Percentiles rank a stretch among this genome's conserved stretches.
Evolutionary conservation across 2,113 vertebrate genomes (phyloP).

Genomic region (Sylvietta virens): DNA sequence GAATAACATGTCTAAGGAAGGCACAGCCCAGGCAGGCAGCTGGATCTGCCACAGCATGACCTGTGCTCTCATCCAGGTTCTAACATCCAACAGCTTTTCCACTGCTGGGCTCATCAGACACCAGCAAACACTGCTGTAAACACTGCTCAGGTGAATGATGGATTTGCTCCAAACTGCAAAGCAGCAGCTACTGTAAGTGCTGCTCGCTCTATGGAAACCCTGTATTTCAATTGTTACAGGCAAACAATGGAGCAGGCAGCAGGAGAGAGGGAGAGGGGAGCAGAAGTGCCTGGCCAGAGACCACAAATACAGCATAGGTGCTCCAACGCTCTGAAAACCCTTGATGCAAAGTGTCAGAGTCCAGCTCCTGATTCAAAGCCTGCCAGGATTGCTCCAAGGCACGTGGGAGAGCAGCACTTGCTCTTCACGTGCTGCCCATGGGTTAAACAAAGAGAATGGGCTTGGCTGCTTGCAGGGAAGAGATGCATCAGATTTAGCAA

Average conservation of each 20-base stretch:
- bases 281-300: neutral
- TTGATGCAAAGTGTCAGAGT: neutral
- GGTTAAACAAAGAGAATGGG: neutral
- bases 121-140: neutral
- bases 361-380: neutral
- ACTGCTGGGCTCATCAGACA: neutral
- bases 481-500: neutral
- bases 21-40: neutral
- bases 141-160: neutral
- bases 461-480: neutral
- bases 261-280: neutral
- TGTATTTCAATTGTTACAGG: neutral
- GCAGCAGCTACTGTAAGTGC: neutral
- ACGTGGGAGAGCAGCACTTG: rapidly evolving
- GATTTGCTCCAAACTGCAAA: neutral
- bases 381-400: neutral
- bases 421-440: rapidly evolving
- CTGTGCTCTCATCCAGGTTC: neutral
- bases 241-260: neutral
- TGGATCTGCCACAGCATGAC: neutral
- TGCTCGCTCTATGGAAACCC: neutral
- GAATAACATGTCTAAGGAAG: neutral
- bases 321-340: neutral
- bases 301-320: neutral
- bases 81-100: neutral